Percentiles rank a stretch among this genome's conserved stretches.
Conservation (phyloP, 2,797 vertebrate genomes). For the Brachyalestes nurse region DNA sequence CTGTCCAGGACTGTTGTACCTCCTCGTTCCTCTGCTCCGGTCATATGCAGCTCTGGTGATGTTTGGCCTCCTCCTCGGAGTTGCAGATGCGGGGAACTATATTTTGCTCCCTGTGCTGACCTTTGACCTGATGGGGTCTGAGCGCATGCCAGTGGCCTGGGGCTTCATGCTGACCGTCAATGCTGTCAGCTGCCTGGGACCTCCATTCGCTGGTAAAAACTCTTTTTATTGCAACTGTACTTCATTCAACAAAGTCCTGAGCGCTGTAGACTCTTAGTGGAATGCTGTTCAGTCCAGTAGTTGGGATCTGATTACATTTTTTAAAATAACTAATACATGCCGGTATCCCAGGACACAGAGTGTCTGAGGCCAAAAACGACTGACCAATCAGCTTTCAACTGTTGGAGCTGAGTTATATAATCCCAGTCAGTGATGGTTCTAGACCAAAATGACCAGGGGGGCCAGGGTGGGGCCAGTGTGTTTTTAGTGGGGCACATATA, state of each 20-base stretch:
- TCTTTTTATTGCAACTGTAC: not conserved
- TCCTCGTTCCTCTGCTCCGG: constrained; percentile 31
- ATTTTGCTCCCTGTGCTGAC: constrained; percentile 61
- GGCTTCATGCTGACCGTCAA: constrained; percentile 52
- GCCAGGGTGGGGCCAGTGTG: too few relatives aligned
- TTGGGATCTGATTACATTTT: not conserved
- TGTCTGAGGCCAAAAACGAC: too few relatives aligned
- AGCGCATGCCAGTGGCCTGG: constrained; percentile 61
- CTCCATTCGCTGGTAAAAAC: constrained; percentile 7
- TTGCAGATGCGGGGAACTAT: constrained; percentile 61
- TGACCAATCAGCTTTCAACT: too few relatives aligned
- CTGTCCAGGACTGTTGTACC: constrained; percentile 44
- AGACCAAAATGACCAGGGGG: too few relatives aligned
- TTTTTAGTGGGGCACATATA: too few relatives aligned
- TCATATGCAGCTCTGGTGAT: constrained; percentile 28
- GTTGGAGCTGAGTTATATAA: too few relatives aligned
- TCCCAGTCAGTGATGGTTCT: too few relatives aligned
- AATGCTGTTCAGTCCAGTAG: too few relatives aligned
- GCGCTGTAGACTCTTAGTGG: too few relatives aligned
- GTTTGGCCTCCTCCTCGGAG: constrained; percentile 41
- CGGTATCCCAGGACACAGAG: too few relatives aligned
- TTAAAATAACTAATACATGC: too few relatives aligned
- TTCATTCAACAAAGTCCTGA: not conserved
- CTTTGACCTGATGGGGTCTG: constrained; percentile 61
- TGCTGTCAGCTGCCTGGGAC: constrained; percentile 19